phyloP scores from a whole-genome alignment of 2,113 vertebrate species.

The Aplodontia rufa region DNA sequence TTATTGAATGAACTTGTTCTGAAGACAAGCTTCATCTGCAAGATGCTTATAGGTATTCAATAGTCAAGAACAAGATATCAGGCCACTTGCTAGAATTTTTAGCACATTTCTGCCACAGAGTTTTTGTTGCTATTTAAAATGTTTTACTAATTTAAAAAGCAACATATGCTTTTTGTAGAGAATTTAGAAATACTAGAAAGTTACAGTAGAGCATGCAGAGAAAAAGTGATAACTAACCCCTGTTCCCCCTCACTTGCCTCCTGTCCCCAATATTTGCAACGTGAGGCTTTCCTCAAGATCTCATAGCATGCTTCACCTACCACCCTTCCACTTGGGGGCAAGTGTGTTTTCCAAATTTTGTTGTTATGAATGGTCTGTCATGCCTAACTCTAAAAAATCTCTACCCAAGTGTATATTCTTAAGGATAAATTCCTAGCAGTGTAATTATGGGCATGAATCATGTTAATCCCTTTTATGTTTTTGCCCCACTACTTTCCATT shows the following conservation, averaged over 20 bases:
- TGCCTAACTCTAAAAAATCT: background rate
- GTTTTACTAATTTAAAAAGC: background rate
- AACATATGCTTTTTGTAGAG: background rate
- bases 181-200: constrained; percentile 23
- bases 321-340: background rate
- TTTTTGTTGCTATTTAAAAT: background rate
- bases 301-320: background rate
- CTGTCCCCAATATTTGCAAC: no score
- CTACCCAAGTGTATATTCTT: background rate
- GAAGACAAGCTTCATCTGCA: background rate
- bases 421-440: background rate
- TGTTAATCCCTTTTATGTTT: constrained; percentile 2
- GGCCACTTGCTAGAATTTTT: background rate
- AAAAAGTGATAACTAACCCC: background rate
- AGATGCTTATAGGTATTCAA: background rate
- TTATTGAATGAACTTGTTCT: constrained; percentile 6
- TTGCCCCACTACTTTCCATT: background rate
- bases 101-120: background rate
- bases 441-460: background rate
- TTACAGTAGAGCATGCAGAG: background rate
- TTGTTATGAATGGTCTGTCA: background rate
- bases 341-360: background rate
- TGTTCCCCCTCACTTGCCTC: background rate
- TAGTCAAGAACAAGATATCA: background rate
- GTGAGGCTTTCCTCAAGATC: background rate